Percentiles rank a stretch among this genome's conserved stretches.
These are phyloP conservation scores for Caenorhabditis wallacei DNA, from an alignment of 2,888 invertebrate genomes.

Conservation along the genomic window DNA sequence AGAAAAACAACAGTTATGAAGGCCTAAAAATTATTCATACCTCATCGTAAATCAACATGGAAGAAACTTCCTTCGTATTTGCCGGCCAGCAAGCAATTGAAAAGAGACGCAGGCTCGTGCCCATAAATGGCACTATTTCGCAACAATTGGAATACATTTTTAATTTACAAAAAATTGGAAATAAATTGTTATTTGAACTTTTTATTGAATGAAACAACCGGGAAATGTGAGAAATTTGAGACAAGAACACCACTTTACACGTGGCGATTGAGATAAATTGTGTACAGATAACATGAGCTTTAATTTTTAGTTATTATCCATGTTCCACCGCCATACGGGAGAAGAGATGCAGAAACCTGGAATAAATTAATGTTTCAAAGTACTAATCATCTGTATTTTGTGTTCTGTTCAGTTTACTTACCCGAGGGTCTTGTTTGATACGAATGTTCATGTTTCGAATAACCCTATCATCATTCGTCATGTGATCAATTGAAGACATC, in stretches of 20 bases:
- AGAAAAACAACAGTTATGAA: too few relatives aligned
- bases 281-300: slow-evolving; percentile 4
- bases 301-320: slow-evolving; percentile 74
- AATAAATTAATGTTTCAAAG: slow-evolving; percentile 3
- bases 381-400: not conserved
- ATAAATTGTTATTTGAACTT: slow-evolving; percentile 25
- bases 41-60: not conserved
- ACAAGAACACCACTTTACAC: slow-evolving; percentile 54
- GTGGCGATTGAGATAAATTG: slow-evolving; percentile 56
- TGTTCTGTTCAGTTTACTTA: slow-evolving; percentile 20
- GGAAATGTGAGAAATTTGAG: slow-evolving; percentile 9
- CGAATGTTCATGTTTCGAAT: slow-evolving; percentile 72
- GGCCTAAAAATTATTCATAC: not conserved
- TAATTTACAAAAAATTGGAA: not conserved
- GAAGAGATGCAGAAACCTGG: slow-evolving; percentile 70
- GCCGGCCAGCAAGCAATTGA: too few relatives aligned
- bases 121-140: not conserved
- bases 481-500: slow-evolving; percentile 69
- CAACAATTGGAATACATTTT: not conserved
- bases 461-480: slow-evolving; percentile 72
- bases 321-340: slow-evolving; percentile 73
- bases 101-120: not conserved
- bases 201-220: not conserved
- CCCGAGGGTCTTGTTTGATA: slow-evolving; percentile 73
- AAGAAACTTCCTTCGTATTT: not conserved